phyloP scores from a whole-genome alignment of 2,888 invertebrate species.

The Conistra vaccinii region DNA sequence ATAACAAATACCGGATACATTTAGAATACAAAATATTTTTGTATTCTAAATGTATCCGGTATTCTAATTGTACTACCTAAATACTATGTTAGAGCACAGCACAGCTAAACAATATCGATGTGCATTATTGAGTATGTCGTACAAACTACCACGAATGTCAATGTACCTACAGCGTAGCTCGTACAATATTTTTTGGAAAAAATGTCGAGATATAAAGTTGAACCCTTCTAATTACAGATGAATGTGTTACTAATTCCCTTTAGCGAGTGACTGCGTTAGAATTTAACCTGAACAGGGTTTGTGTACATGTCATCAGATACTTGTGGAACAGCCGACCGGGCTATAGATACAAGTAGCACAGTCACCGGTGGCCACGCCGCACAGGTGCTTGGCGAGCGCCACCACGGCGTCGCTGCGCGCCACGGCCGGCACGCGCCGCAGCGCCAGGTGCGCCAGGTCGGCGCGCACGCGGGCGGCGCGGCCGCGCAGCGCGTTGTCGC shows the following conservation, averaged over 20 bases:
- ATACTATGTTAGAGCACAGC: too few species aligned
- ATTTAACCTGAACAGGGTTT: not conserved
- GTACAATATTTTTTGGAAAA: not conserved
- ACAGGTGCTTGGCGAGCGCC: slow-evolving; percentile 96
- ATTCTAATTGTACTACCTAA: too few species aligned
- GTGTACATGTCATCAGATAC: not conserved
- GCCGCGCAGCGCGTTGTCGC: slow-evolving; percentile 87
- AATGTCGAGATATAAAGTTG: not conserved
- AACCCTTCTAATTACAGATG: not conserved
- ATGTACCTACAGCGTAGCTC: too few species aligned
- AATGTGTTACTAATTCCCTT: not conserved
- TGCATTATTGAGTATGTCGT: too few species aligned
- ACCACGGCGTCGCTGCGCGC: slow-evolving; percentile 88
- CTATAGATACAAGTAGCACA: slow-evolving; percentile 1
- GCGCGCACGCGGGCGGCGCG: slow-evolving; percentile 91
- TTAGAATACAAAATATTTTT: too few species aligned
- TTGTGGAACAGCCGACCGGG: not conserved
- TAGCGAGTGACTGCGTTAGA: not conserved
- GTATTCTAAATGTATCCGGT: too few species aligned
- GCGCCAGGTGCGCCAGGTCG: slow-evolving; percentile 94
- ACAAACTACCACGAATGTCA: too few species aligned
- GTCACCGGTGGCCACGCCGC: slow-evolving; percentile 96
- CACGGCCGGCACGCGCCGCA: slow-evolving; percentile 87
- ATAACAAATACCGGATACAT: too few species aligned
- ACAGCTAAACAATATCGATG: too few species aligned